Conservation (phyloP, 23 tunicate genomes). For the Oikopleura vanhoeffeni region DNA sequence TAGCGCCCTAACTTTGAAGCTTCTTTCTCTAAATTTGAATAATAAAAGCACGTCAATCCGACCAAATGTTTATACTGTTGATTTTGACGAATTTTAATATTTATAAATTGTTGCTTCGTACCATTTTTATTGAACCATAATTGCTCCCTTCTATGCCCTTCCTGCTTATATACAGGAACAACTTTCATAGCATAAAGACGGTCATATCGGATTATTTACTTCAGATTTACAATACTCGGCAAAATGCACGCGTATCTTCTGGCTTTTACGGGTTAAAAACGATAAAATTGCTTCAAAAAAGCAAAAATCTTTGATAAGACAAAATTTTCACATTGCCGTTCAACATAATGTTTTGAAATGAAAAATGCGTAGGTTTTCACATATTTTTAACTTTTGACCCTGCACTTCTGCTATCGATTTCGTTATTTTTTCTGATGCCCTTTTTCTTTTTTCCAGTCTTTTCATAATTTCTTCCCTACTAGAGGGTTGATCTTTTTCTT, state of each 20-base stretch:
- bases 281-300: too few species aligned
- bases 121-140: not conserved
- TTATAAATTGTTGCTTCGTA: not conserved
- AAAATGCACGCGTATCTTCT: not conserved
- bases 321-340: too few species aligned
- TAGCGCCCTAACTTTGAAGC: too few species aligned
- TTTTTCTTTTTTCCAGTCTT: not conserved
- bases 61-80: not conserved
- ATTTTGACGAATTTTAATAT: not conserved
- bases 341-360: too few species aligned
- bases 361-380: too few species aligned
- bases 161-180: not conserved
- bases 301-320: too few species aligned
- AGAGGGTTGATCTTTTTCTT: not conserved
- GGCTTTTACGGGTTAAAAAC: not conserved
- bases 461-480: not conserved
- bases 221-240: not conserved
- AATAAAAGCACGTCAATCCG: constrained; percentile 5
- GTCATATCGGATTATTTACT: not conserved
- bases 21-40: not conserved
- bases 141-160: not conserved
- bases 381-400: too few species aligned
- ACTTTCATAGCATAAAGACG: not conserved
- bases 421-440: not conserved
- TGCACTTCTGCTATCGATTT: not conserved